Evolutionary conservation across 2,797 vertebrate genomes (phyloP).

Genomic region (Chaetodon trifasciatus): DNA sequence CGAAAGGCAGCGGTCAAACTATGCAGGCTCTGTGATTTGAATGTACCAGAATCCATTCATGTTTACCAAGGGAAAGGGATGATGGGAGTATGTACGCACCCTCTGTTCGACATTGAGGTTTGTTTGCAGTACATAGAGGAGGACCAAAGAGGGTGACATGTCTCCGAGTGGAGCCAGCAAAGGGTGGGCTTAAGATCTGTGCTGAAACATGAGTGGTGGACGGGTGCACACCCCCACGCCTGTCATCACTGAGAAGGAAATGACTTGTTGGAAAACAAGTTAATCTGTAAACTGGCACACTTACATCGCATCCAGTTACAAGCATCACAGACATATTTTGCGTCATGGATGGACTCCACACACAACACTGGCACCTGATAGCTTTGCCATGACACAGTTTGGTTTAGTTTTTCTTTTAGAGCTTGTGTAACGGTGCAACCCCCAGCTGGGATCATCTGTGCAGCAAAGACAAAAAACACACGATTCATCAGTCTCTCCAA

Average conservation of each 20-base stretch:
- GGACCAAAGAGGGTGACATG: background rate
- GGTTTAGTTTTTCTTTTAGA: background rate
- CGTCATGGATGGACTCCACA: background rate
- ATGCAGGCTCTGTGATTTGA: background rate
- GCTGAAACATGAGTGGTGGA: slow-evolving; percentile 64
- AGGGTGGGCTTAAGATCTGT: slow-evolving; percentile 17
- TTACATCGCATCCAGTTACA: background rate
- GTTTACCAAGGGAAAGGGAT: slow-evolving; percentile 15
- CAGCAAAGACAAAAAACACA: background rate
- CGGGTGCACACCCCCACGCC: slow-evolving; percentile 55
- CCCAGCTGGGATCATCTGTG: background rate
- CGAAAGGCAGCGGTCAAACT: background rate
- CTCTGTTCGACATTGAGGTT: slow-evolving; percentile 64
- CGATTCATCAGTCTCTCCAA: background rate
- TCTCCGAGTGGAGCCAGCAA: slow-evolving; percentile 17
- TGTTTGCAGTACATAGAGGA: slow-evolving; percentile 64
- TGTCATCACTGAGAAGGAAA: slow-evolving; percentile 38
- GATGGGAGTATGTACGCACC: slow-evolving; percentile 3
- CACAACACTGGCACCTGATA: background rate
- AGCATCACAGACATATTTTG: too few species aligned
- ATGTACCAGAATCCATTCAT: background rate
- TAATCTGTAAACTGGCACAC: slow-evolving; percentile 45
- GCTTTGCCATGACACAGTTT: background rate
- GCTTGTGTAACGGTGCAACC: background rate
- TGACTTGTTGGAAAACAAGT: slow-evolving; percentile 54